These are phyloP conservation scores for Tetrao urogallus DNA, from an alignment of 2,113 vertebrate species.

Conservation along the genomic window DNA sequence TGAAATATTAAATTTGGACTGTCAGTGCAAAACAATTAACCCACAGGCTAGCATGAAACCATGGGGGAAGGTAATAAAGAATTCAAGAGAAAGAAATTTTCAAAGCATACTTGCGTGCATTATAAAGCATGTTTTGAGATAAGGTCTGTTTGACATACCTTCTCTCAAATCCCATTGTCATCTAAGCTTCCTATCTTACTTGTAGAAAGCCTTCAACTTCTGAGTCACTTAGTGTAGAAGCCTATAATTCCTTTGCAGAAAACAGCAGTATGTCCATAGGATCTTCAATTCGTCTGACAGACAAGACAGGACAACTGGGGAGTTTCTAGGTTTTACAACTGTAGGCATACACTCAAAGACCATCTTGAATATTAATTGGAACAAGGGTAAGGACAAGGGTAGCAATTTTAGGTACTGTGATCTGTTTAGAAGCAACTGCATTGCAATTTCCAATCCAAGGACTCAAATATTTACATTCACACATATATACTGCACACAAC, in stretches of 20 bases:
- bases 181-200: slow-evolving; percentile 7
- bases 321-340: background rate
- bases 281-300: background rate
- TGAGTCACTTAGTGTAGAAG: slow-evolving; percentile 13
- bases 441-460: slow-evolving; percentile 41
- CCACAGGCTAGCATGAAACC: slow-evolving; percentile 69
- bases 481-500: background rate
- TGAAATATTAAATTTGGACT: slow-evolving; percentile 73
- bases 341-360: background rate
- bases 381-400: background rate
- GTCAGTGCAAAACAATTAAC: slow-evolving; percentile 77
- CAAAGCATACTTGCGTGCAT: background rate
- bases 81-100: background rate
- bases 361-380: background rate
- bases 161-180: background rate
- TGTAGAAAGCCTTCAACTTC: slow-evolving; percentile 10
- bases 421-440: background rate
- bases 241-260: slow-evolving; percentile 31
- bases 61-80: slow-evolving; percentile 2
- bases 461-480: slow-evolving; percentile 66
- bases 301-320: background rate
- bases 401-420: background rate
- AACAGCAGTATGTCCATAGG: background rate
- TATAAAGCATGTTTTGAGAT: background rate
- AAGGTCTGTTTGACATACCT: background rate